These are phyloP conservation scores for Parauchenoglanis punctatus DNA, from an alignment of 2,797 vertebrate species.

Conservation along the genomic window DNA sequence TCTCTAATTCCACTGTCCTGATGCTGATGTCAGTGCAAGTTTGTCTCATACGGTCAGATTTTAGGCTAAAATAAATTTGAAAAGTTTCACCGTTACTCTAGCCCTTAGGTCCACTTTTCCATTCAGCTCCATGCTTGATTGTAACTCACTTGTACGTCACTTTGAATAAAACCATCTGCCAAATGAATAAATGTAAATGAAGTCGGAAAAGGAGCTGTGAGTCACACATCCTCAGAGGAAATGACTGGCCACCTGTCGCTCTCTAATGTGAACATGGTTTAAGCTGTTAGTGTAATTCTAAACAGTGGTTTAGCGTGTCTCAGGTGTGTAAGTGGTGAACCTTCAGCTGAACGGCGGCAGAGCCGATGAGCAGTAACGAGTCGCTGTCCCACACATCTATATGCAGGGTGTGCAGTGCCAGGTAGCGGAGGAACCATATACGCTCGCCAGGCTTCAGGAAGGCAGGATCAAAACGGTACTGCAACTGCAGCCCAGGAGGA, in stretches of 20 bases:
- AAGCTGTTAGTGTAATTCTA: neutral
- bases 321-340: conserved; percentile 63
- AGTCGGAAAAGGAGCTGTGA: neutral
- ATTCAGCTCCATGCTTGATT: neutral
- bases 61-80: neutral
- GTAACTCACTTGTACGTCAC: neutral
- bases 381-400: conserved; percentile 92
- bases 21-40: neutral
- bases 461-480: conserved; percentile 81
- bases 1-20: neutral
- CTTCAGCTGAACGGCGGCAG: conserved; percentile 86
- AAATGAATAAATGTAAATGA: conserved; percentile 17
- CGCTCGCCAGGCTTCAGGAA: conserved; percentile 84
- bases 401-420: conserved; percentile 86
- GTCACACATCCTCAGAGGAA: neutral
- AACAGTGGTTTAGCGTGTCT: neutral
- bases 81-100: neutral
- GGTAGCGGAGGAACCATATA: conserved; percentile 84
- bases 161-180: conserved; percentile 10
- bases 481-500: conserved; percentile 82
- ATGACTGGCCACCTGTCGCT: neutral
- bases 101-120: neutral
- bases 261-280: neutral
- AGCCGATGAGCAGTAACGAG: conserved; percentile 89
- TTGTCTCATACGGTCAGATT: conserved; percentile 1